These are phyloP conservation scores for Drosophila mettleri DNA, from an alignment of 2,888 invertebrate genomes.

Conservation along the genomic window DNA sequence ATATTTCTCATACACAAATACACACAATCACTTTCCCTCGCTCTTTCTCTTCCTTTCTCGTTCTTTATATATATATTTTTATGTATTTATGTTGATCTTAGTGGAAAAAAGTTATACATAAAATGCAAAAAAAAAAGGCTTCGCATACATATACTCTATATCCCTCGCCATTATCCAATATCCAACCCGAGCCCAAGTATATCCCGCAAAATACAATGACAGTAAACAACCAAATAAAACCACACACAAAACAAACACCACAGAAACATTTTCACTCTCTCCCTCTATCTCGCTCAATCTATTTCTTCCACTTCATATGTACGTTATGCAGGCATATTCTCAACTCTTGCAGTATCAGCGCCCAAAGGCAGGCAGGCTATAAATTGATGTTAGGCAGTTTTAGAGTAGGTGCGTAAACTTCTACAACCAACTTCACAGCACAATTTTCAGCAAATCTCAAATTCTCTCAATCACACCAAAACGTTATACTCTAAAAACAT, in stretches of 20 bases:
- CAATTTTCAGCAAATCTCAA: conserved; percentile 49
- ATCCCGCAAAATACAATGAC: conserved; percentile 20
- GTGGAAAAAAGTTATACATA: conserved; percentile 75
- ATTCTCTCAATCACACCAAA: conserved; percentile 31
- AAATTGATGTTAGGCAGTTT: conserved; percentile 37
- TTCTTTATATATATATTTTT: conserved; percentile 51
- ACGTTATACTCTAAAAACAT: conserved; percentile 56
- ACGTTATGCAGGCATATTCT: conserved; percentile 23
- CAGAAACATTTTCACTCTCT: conserved; percentile 29
- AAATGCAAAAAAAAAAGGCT: conserved; percentile 67
- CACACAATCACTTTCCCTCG: conserved; percentile 19
- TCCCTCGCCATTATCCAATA: conserved; percentile 51
- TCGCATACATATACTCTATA: conserved; percentile 80
- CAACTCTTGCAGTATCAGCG: conserved; percentile 44
- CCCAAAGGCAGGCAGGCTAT: conserved; percentile 29
- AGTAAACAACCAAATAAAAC: conserved; percentile 45
- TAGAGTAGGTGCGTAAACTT: conserved; percentile 29
- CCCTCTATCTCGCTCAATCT: not conserved
- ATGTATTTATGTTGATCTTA: conserved; percentile 67
- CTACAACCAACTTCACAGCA: conserved; percentile 43
- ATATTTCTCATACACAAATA: conserved; percentile 22
- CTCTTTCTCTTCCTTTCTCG: conserved; percentile 42
- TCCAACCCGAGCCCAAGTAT: conserved; percentile 13
- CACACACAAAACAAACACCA: conserved; percentile 41
- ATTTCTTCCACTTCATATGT: conserved; percentile 24